phyloP scores from a whole-genome alignment of 2,113 vertebrate species.

The Geococcyx californianus region DNA sequence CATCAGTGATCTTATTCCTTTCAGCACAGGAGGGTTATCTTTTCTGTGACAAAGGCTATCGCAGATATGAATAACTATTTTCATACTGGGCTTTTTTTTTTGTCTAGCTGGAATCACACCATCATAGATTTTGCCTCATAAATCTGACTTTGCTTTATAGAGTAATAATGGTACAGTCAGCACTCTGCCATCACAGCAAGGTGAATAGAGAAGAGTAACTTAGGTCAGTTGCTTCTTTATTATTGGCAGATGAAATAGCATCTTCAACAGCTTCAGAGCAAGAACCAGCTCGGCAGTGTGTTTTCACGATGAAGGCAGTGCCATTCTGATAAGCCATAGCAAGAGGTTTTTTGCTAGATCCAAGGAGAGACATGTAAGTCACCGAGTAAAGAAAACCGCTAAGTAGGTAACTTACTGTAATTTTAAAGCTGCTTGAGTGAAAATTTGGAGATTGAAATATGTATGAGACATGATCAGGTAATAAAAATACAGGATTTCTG shows the following conservation, averaged over 20 bases:
- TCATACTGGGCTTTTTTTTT: constrained; percentile 57
- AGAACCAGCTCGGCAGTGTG: constrained; percentile 32
- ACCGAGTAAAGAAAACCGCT: not conserved
- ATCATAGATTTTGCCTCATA: constrained; percentile 60
- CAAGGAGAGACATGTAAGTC: not conserved
- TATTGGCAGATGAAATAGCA: constrained; percentile 58
- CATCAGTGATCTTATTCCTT: constrained; percentile 61
- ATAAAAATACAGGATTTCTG: not conserved
- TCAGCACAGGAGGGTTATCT: constrained; percentile 65
- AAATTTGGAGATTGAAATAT: not conserved
- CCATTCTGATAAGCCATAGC: not conserved
- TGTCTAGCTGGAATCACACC: constrained; percentile 52
- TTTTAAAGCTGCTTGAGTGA: not conserved
- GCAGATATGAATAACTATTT: constrained; percentile 65
- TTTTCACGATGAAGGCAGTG: constrained; percentile 31
- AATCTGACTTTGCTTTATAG: constrained; percentile 43
- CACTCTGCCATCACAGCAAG: constrained; percentile 62
- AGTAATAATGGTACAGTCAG: constrained; percentile 50
- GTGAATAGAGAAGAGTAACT: constrained; percentile 54
- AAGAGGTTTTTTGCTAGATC: not conserved
- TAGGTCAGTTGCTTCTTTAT: constrained; percentile 61
- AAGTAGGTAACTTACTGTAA: not conserved
- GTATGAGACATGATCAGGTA: not conserved
- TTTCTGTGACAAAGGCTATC: constrained; percentile 59
- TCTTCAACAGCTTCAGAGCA: constrained; percentile 63